Percentiles rank a stretch among this genome's conserved stretches.
phyloP scores from a whole-genome alignment of 2,797 vertebrate genomes.

The Hafferia zeledoni region DNA sequence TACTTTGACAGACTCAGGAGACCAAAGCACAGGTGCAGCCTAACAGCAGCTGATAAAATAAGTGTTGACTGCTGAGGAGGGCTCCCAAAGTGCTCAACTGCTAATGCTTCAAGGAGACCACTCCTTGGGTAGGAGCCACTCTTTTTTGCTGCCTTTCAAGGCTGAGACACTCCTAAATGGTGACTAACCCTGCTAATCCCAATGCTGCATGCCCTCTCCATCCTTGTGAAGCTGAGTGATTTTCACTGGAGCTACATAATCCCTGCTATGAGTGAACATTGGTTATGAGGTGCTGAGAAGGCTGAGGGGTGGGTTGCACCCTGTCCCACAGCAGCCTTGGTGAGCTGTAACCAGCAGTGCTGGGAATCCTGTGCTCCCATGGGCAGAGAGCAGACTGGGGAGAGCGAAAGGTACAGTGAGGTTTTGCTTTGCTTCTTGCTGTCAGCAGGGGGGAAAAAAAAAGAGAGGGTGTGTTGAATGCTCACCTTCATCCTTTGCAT shows the following conservation, averaged over 20 bases:
- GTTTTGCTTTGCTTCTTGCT: background rate
- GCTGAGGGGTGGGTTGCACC: background rate
- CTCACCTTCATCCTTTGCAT: background rate
- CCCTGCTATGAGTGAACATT: background rate
- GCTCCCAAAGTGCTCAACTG: background rate
- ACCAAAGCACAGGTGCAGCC: constrained; percentile 22
- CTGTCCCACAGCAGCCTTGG: rapidly evolving
- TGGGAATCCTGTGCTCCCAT: background rate
- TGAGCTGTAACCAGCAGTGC: background rate
- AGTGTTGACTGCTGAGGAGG: background rate
- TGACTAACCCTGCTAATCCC: background rate
- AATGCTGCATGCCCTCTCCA: background rate
- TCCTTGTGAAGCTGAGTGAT: background rate
- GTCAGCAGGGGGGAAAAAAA: background rate
- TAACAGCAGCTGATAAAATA: background rate
- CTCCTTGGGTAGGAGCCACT: background rate
- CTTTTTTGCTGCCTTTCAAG: background rate
- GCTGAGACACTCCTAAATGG: background rate
- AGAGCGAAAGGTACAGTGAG: rapidly evolving
- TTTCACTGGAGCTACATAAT: background rate
- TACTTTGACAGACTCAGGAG: constrained; percentile 30
- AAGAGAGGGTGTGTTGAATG: background rate
- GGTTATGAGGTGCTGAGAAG: background rate
- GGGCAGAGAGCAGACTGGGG: background rate
- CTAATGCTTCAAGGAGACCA: background rate